A percentile compares a stretch with the other conserved stretches of the same genome.
Conservation (phyloP, 1,140 invertebrate species). For the Pseudomyrmex pallidus region DNA sequence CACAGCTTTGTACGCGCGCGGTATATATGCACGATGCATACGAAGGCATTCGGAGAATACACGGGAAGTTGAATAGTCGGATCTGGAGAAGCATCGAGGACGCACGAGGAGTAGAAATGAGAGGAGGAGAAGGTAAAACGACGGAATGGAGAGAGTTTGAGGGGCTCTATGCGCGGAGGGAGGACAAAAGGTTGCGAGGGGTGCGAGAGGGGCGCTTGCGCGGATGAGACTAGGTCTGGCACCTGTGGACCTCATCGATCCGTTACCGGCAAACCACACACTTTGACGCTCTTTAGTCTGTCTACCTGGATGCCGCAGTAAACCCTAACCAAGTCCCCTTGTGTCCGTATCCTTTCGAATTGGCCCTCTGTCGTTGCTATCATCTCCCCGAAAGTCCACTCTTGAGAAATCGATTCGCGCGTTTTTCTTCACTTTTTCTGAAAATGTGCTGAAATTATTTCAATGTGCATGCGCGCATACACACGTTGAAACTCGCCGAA, state of each 20-base stretch:
- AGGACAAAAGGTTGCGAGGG: conserved; percentile 64
- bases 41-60: neutral
- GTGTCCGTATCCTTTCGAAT: neutral
- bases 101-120: conserved; percentile 13
- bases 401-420: neutral
- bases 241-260: conserved; percentile 74
- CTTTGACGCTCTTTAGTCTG: conserved; percentile 67
- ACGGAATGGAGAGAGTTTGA: conserved; percentile 7
- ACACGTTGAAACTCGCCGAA: too few relatives aligned
- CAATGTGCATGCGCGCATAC: too few relatives aligned
- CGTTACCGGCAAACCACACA: conserved; percentile 65
- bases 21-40: neutral
- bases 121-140: neutral
- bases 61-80: neutral
- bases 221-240: conserved; percentile 68
- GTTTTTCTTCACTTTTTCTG: too few relatives aligned
- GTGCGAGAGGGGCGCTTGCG: conserved; percentile 66
- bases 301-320: conserved; percentile 46
- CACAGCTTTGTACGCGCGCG: conserved; percentile 1
- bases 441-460: too few relatives aligned
- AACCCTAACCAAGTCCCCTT: too few relatives aligned
- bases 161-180: conserved; percentile 13
- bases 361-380: neutral
- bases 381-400: neutral
- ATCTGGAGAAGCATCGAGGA: conserved; percentile 26